These are phyloP conservation scores for Callitettix versicolor DNA, from an alignment of 1,140 invertebrate species.

Conservation along the genomic window DNA sequence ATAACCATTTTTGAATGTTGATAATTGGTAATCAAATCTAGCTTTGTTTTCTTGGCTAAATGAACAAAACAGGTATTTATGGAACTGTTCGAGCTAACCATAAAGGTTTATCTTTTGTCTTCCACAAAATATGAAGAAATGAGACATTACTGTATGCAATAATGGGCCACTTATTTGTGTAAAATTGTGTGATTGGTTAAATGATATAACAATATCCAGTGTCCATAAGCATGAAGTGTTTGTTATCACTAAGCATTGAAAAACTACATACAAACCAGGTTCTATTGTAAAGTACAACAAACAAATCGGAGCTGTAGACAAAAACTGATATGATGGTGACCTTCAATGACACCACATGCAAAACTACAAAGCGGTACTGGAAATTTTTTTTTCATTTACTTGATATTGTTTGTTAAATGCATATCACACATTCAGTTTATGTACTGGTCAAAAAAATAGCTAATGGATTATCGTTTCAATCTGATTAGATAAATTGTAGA, in stretches of 20 bases:
- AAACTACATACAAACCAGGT: no score
- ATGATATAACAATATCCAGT: background rate
- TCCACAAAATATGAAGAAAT: slow-evolving; percentile 13
- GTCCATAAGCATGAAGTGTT: background rate
- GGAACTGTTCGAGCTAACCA: slow-evolving; percentile 14
- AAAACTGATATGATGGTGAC: no score
- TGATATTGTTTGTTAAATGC: no score
- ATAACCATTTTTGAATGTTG: slow-evolving; percentile 14
- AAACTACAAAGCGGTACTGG: no score
- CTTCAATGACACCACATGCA: no score
- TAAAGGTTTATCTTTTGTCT: slow-evolving; percentile 7
- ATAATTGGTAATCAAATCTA: slow-evolving; percentile 18
- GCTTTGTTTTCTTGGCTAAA: slow-evolving; percentile 6
- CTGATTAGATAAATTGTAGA: no score
- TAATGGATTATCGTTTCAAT: no score
- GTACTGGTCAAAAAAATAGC: no score
- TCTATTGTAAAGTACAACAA: no score
- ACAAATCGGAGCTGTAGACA: no score
- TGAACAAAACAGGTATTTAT: slow-evolving; percentile 17
- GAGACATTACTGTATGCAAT: background rate
- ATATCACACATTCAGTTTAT: no score
- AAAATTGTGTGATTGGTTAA: slow-evolving; percentile 2
- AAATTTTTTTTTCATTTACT: no score
- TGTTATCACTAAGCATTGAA: background rate
- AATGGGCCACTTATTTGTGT: slow-evolving; percentile 4